A percentile compares a stretch with the other conserved stretches of the same genome.
These are phyloP conservation scores for Machimus rusticus DNA, from an alignment of 2,888 invertebrate genomes.

Conservation along the genomic window DNA sequence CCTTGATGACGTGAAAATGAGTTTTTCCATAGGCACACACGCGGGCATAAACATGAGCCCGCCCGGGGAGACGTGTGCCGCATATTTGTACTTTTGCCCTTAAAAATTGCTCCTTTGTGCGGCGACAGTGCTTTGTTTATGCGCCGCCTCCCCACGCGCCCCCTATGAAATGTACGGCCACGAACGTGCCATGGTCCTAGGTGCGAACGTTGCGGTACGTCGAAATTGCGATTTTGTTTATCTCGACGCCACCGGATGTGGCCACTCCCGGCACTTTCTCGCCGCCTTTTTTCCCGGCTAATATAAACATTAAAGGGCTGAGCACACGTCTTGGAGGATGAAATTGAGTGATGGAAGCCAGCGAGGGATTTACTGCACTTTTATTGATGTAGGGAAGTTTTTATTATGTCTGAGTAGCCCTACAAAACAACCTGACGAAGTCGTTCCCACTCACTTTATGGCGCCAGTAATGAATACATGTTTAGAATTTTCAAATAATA, in stretches of 20 bases:
- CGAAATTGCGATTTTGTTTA: constrained; percentile 10
- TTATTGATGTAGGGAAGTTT: background rate
- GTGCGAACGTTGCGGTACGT: background rate
- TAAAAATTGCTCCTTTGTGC: constrained; percentile 29
- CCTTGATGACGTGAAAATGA: constrained; percentile 32
- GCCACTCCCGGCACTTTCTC: background rate
- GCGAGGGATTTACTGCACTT: background rate
- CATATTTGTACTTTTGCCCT: constrained; percentile 25
- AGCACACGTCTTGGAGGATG: background rate
- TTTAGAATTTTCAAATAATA: background rate
- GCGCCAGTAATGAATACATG: background rate
- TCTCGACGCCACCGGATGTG: background rate
- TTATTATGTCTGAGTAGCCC: background rate
- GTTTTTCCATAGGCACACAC: background rate
- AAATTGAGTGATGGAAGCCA: background rate
- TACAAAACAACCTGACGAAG: background rate
- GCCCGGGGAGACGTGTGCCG: background rate
- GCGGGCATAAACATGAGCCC: constrained; percentile 1
- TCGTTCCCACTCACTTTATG: background rate
- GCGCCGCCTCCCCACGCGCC: background rate
- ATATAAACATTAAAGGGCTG: background rate
- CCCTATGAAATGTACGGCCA: background rate
- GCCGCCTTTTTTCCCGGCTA: background rate
- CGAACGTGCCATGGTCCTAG: background rate
- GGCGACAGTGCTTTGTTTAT: constrained; percentile 2